Evolutionary conservation across 2,797 vertebrate species (phyloP).

Genomic region (Siniperca obscura): DNA sequence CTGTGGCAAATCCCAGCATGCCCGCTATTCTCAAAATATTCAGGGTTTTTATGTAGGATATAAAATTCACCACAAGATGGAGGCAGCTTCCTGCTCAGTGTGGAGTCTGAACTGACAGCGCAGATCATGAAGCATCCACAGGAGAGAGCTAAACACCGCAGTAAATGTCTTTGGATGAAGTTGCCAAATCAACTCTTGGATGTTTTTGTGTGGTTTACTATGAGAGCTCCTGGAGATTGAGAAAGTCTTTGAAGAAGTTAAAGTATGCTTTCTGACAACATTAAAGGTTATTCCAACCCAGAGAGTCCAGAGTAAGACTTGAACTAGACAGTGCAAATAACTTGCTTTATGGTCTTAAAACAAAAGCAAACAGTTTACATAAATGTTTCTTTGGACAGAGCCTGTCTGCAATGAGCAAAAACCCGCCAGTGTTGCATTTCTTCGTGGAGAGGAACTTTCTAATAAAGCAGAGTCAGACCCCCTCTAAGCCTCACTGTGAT

Average conservation of each 20-base stretch:
- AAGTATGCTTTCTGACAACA: constrained; percentile 17
- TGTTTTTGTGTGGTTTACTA: constrained; percentile 22
- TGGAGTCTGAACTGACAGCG: background rate
- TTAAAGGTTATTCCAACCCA: background rate
- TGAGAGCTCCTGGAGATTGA: constrained; percentile 18
- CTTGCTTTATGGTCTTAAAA: background rate
- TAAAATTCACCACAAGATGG: constrained; percentile 61
- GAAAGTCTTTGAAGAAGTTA: constrained; percentile 29
- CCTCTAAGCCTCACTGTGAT: constrained; percentile 53
- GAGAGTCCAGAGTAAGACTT: background rate
- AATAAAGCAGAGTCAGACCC: constrained; percentile 46
- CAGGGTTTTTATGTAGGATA: background rate
- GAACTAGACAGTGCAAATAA: background rate
- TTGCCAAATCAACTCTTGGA: constrained; percentile 16
- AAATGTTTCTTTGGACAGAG: constrained; percentile 16
- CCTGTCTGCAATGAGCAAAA: constrained; percentile 1
- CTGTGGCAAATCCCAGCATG: fast-evolving
- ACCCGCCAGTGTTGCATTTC: constrained; percentile 30
- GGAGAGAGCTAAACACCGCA: constrained; percentile 8
- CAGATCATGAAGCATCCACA: background rate
- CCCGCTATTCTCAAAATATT: fast-evolving
- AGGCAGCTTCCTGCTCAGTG: constrained; percentile 31
- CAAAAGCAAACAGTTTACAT: background rate
- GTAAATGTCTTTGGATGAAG: background rate
- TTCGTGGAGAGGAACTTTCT: constrained; percentile 68